Evolutionary conservation across 2,888 invertebrate species (phyloP).

Genomic region (Amphipoea lucens): DNA sequence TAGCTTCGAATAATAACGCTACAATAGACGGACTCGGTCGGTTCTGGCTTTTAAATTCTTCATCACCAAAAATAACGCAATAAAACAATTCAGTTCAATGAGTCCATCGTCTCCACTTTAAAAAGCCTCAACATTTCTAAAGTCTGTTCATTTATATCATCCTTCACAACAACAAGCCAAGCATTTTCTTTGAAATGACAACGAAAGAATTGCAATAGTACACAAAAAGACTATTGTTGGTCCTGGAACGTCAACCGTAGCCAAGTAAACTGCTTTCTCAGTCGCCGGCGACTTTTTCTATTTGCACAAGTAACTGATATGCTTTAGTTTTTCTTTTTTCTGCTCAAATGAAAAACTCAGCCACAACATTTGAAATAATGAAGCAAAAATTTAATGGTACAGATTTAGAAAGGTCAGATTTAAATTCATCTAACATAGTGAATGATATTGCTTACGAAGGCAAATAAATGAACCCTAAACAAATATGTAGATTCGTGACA

Average conservation of each 20-base stretch:
- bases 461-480: constrained; percentile 34
- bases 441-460: constrained; percentile 20
- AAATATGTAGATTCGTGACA: constrained; percentile 37
- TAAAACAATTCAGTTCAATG: constrained; percentile 11
- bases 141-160: constrained; percentile 51
- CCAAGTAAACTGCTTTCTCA: constrained; percentile 56
- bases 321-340: constrained; percentile 55
- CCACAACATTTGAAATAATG: constrained; percentile 46
- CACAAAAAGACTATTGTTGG: constrained; percentile 57
- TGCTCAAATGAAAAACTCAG: constrained; percentile 43
- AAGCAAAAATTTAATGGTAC: constrained; percentile 25
- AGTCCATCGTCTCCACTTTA: constrained; percentile 19
- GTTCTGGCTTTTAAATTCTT: not conserved
- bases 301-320: constrained; percentile 61
- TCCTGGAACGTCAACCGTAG: constrained; percentile 51
- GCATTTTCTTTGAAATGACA: constrained; percentile 61
- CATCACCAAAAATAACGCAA: not conserved
- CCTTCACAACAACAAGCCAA: constrained; percentile 45
- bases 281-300: constrained; percentile 50
- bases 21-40: not conserved
- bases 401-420: constrained; percentile 19
- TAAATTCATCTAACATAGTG: constrained; percentile 25
- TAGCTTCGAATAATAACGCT: not conserved
- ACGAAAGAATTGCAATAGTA: constrained; percentile 59
- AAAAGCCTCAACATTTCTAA: constrained; percentile 18